phyloP scores from a whole-genome alignment of 2,113 vertebrate species.

The Amblyopsis rosae region DNA sequence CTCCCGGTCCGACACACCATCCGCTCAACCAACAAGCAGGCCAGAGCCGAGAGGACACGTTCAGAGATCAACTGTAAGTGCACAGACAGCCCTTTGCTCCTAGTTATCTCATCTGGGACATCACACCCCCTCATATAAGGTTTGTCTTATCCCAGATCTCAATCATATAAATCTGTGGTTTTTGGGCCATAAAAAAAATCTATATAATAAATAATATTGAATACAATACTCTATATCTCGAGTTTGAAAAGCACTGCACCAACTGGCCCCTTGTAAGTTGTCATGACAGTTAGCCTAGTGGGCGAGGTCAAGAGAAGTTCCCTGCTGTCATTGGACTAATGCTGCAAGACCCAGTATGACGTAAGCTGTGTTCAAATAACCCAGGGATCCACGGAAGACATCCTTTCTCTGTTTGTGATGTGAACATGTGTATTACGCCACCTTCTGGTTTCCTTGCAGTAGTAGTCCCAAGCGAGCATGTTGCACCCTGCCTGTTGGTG shows the following conservation, averaged over 20 bases:
- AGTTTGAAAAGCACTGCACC: neutral
- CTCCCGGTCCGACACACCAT: slow-evolving; percentile 91
- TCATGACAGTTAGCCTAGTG: slow-evolving; percentile 5
- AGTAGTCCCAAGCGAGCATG: neutral
- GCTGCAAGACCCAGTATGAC: slow-evolving; percentile 39
- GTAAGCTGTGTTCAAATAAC: slow-evolving; percentile 46
- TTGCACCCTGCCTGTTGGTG: neutral
- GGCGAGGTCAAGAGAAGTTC: slow-evolving; percentile 17
- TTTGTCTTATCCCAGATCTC: neutral
- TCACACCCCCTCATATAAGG: neutral
- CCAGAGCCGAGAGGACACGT: slow-evolving; percentile 86
- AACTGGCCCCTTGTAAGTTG: slow-evolving; percentile 14
- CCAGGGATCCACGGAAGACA: slow-evolving; percentile 26
- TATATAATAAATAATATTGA: too few relatives aligned
- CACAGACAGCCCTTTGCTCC: slow-evolving; percentile 7
- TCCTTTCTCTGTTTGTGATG: slow-evolving; percentile 5
- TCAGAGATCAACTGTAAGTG: slow-evolving; percentile 96
- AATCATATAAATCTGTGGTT: too few relatives aligned
- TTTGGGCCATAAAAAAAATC: too few relatives aligned
- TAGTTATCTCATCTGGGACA: neutral
- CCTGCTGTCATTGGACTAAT: slow-evolving; percentile 31
- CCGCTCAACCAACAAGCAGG: slow-evolving; percentile 88
- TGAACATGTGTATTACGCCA: slow-evolving; percentile 1
- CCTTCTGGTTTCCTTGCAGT: neutral
- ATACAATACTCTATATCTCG: too few relatives aligned